Conservation (phyloP, 1,140 invertebrate genomes). For the Saxidomus purpurata region DNA sequence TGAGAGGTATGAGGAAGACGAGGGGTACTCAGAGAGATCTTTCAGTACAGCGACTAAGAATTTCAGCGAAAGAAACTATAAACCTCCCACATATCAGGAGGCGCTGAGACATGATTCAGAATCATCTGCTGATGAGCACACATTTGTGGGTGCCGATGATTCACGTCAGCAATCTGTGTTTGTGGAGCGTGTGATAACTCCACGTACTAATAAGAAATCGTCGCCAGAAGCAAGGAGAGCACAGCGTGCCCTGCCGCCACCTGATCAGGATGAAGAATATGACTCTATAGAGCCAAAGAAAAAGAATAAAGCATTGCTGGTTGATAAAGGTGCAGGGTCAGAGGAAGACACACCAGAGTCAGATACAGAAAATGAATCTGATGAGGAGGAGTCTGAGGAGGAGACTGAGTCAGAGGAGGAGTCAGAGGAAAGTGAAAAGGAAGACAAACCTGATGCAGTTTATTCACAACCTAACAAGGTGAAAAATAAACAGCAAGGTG, state of each 20-base stretch:
- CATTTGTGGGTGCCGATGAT: constrained; percentile 62
- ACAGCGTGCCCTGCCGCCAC: constrained; percentile 34
- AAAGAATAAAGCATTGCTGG: constrained; percentile 2
- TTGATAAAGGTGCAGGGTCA: constrained; percentile 38
- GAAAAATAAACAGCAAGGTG: background rate
- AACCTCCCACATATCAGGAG: constrained; percentile 63
- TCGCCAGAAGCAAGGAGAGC: constrained; percentile 16
- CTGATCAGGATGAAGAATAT: constrained; percentile 59
- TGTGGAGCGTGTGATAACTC: constrained; percentile 60
- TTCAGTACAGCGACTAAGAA: constrained; percentile 32
- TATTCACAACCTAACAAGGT: constrained; percentile 54
- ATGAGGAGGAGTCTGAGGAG: constrained; percentile 41
- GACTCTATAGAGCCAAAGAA: constrained; percentile 64
- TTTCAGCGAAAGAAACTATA: constrained; percentile 61
- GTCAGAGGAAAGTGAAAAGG: background rate
- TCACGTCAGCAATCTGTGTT: constrained; percentile 48
- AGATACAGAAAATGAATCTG: constrained; percentile 62
- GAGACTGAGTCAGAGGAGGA: constrained; percentile 51
- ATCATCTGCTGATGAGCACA: constrained; percentile 50
- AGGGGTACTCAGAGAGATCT: constrained; percentile 2
- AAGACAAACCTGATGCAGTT: constrained; percentile 44
- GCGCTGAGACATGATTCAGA: constrained; percentile 55
- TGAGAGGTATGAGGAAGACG: constrained; percentile 18
- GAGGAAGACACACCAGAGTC: constrained; percentile 55
- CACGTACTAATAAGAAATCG: constrained; percentile 20